Percentiles rank a stretch among this genome's conserved stretches.
phyloP scores from a whole-genome alignment of 2,797 vertebrate species.

The Parauchenoglanis ngamensis region DNA sequence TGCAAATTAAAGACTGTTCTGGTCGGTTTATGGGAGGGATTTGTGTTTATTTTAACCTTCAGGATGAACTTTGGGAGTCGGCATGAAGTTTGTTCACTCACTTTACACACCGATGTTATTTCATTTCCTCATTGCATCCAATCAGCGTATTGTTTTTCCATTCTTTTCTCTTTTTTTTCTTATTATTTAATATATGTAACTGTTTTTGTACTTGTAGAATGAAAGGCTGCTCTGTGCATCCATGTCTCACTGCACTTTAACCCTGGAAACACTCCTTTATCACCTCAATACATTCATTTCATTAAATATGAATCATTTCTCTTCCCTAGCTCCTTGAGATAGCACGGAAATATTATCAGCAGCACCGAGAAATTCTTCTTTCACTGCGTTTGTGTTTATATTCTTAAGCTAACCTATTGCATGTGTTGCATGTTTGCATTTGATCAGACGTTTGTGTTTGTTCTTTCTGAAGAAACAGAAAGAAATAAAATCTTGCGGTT shows the following conservation, averaged over 20 bases:
- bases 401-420: background rate
- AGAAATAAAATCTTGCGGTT: background rate
- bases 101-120: background rate
- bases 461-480: background rate
- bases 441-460: no score
- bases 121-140: background rate
- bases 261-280: background rate
- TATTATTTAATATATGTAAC: background rate
- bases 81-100: background rate
- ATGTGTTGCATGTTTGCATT: background rate
- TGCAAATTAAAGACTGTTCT: conserved; percentile 39
- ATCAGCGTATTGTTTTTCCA: background rate
- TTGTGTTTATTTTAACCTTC: background rate
- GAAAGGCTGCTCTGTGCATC: background rate
- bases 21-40: background rate
- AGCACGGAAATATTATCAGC: background rate
- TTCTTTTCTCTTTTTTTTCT: background rate
- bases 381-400: background rate
- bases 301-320: background rate
- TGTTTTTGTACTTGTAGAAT: background rate
- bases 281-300: no score
- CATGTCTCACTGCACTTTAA: background rate
- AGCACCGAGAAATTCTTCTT: background rate
- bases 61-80: background rate
- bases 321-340: background rate